Evolutionary conservation across 2,888 invertebrate genomes (phyloP).

Genomic region (Eubasilissa splendida): DNA sequence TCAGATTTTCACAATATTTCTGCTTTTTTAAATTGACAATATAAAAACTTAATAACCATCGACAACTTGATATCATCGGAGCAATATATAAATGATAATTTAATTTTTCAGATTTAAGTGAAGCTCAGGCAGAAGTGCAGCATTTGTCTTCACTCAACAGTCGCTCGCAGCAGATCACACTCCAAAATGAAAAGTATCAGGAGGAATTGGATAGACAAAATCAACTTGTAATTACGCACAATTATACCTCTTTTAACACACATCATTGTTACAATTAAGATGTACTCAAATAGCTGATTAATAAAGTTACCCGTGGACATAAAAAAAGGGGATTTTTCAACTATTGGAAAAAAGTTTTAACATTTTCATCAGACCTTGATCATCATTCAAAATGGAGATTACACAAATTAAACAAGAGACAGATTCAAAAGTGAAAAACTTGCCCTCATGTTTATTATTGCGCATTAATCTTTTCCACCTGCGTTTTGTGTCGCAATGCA

Average conservation of each 20-base stretch:
- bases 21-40: too few relatives aligned
- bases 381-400: too few relatives aligned
- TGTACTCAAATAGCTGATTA: background rate
- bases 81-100: background rate
- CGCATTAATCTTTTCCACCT: too few relatives aligned
- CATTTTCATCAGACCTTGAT: too few relatives aligned
- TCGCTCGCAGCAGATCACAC: slow-evolving; percentile 59
- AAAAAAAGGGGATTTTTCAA: too few relatives aligned
- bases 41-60: background rate
- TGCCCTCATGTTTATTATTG: too few relatives aligned
- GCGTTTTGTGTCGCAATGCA: too few relatives aligned
- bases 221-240: slow-evolving; percentile 62
- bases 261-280: background rate
- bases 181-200: slow-evolving; percentile 66
- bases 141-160: slow-evolving; percentile 63
- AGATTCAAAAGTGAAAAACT: too few relatives aligned
- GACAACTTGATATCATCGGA: background rate
- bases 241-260: background rate
- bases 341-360: too few relatives aligned
- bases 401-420: too few relatives aligned
- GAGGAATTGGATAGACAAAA: slow-evolving; percentile 72
- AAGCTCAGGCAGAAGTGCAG: slow-evolving; percentile 71
- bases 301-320: too few relatives aligned
- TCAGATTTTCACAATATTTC: too few relatives aligned
- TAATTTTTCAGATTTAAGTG: slow-evolving; percentile 64